Evolutionary conservation across 35 echinoderm and acorn worm genomes (phyloP).

Genomic region (Strongylocentrotus purpuratus): DNA sequence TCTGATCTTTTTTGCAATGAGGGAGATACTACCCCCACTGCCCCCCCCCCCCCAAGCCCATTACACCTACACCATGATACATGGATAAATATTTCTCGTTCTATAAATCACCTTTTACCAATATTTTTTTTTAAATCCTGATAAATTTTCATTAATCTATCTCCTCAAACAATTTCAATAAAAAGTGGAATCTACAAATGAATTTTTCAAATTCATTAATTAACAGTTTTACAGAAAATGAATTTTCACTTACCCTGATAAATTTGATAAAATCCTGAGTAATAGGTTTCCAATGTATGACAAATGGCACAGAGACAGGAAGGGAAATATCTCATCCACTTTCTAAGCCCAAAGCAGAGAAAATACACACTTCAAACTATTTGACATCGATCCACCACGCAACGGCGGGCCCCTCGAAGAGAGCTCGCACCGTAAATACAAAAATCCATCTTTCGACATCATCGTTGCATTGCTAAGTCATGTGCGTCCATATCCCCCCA

Average conservation of each 20-base stretch:
- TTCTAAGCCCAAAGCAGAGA: neutral
- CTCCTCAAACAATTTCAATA: neutral
- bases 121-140: too few species aligned
- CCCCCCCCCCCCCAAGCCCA: too few species aligned
- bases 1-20: too few species aligned
- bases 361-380: conserved; percentile 2
- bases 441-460: neutral
- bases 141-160: too few species aligned
- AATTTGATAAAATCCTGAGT: neutral
- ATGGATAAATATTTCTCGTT: too few species aligned
- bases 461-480: neutral
- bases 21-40: neutral
- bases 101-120: too few species aligned
- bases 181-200: neutral
- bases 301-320: neutral
- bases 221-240: neutral
- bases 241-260: neutral
- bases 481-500: neutral
- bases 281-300: neutral
- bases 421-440: neutral
- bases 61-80: too few species aligned
- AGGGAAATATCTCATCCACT: neutral
- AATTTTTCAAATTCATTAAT: neutral
- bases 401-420: neutral
- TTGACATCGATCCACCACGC: neutral